Percentiles rank a stretch among this genome's conserved stretches.
phyloP scores from a whole-genome alignment of 2,113 vertebrate species.

The Anolis carolinensis region DNA sequence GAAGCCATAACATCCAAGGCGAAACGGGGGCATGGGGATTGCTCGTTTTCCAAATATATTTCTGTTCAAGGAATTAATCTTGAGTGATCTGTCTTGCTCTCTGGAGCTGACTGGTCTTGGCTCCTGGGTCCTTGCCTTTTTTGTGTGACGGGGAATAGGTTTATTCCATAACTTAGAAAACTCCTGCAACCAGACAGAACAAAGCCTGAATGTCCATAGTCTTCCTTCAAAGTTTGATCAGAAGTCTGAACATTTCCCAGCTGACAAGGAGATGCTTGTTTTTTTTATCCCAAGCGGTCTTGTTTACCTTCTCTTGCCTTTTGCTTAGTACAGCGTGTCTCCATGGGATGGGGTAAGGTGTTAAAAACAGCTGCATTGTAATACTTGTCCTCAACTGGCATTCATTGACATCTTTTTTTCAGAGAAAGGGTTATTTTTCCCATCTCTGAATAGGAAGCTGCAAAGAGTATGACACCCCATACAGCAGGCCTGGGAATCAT shows the following conservation, averaged over 20 bases:
- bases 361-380: neutral
- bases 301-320: neutral
- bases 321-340: neutral
- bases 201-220: neutral
- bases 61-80: constrained; percentile 1
- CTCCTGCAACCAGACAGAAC: neutral
- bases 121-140: neutral
- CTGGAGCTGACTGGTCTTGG: neutral
- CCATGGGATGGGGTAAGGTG: neutral
- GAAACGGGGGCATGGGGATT: neutral
- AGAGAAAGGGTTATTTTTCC: no score
- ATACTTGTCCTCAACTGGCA: neutral
- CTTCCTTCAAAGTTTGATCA: no score
- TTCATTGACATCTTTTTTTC: neutral
- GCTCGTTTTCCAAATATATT: constrained; percentile 7
- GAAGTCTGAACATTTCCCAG: fast-evolving
- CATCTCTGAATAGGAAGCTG: neutral
- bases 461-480: neutral
- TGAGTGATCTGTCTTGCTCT: neutral
- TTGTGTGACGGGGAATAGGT: neutral
- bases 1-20: constrained; percentile 15
- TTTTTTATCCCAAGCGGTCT: neutral
- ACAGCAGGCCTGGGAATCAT: no score
- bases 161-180: fast-evolving
- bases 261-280: neutral